Percentiles rank a stretch among this genome's conserved stretches.
These are phyloP conservation scores for Cheiracanthium punctorium DNA, from an alignment of 2,888 invertebrate species.

Conservation along the genomic window DNA sequence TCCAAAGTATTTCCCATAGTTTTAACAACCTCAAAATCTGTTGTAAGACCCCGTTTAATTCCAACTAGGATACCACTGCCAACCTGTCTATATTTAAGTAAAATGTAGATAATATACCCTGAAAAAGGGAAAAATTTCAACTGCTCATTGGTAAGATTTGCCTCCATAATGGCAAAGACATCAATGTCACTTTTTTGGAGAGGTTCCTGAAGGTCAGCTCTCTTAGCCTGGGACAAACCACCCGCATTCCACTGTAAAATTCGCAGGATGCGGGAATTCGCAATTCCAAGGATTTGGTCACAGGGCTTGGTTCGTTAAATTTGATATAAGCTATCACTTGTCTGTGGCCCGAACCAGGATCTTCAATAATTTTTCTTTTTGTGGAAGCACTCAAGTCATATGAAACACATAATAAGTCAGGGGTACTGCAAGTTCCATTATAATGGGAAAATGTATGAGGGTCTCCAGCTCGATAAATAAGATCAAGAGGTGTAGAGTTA, in stretches of 20 bases:
- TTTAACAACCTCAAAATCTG: neutral
- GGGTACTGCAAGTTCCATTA: constrained; percentile 17
- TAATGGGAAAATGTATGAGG: constrained; percentile 17
- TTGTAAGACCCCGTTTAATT: neutral
- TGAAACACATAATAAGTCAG: constrained; percentile 24
- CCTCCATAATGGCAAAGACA: neutral
- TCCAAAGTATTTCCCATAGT: neutral
- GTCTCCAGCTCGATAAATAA: neutral
- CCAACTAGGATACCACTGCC: neutral
- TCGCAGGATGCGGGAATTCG: too few relatives aligned
- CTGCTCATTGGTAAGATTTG: neutral
- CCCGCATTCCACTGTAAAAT: neutral
- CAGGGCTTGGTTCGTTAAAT: neutral
- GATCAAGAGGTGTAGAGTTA: constrained; percentile 1
- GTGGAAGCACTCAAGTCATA: constrained; percentile 5
- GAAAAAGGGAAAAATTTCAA: neutral
- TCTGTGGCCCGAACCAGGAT: constrained; percentile 20
- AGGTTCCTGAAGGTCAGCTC: neutral
- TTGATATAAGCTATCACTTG: constrained; percentile 24
- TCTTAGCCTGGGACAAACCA: neutral
- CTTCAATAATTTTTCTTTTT: constrained; percentile 7
- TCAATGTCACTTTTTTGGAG: neutral
- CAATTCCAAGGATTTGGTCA: too few relatives aligned
- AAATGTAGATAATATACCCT: neutral
- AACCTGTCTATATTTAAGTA: neutral